These are phyloP conservation scores for Mixornis gularis DNA, from an alignment of 2,113 vertebrate species.

Conservation along the genomic window DNA sequence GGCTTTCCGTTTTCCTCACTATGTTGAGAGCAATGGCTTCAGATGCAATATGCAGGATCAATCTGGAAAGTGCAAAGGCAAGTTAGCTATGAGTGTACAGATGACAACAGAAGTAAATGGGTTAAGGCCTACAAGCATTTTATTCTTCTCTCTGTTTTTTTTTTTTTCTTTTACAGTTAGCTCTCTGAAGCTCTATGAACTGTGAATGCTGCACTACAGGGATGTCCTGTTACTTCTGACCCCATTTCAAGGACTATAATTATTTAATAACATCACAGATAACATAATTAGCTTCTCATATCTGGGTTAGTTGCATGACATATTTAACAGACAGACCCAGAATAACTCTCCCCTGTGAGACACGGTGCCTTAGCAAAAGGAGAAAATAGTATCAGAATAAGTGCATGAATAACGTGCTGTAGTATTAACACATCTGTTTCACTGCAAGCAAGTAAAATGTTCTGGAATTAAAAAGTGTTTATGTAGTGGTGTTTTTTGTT, in stretches of 20 bases:
- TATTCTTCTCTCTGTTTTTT: accelerated
- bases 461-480: not conserved
- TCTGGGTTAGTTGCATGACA: not conserved
- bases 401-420: not conserved
- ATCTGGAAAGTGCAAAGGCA: not conserved
- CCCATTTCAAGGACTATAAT: not conserved
- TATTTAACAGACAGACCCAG: slow-evolving; percentile 24
- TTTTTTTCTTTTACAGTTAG: not conserved
- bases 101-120: not conserved
- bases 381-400: not conserved
- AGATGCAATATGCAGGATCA: not conserved
- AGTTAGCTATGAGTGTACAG: not conserved
- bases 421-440: not conserved
- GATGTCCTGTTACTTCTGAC: not conserved
- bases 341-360: not conserved
- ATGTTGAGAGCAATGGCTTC: not conserved
- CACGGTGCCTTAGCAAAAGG: not conserved
- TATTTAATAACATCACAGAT: slow-evolving; percentile 24
- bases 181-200: not conserved
- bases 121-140: not conserved
- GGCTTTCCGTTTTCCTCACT: not conserved
- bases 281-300: slow-evolving; percentile 2
- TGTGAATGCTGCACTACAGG: not conserved
- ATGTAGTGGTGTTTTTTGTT: not conserved
- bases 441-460: not conserved